Conservation (phyloP, 1,140 invertebrate species). For the Megathymus violae region DNA sequence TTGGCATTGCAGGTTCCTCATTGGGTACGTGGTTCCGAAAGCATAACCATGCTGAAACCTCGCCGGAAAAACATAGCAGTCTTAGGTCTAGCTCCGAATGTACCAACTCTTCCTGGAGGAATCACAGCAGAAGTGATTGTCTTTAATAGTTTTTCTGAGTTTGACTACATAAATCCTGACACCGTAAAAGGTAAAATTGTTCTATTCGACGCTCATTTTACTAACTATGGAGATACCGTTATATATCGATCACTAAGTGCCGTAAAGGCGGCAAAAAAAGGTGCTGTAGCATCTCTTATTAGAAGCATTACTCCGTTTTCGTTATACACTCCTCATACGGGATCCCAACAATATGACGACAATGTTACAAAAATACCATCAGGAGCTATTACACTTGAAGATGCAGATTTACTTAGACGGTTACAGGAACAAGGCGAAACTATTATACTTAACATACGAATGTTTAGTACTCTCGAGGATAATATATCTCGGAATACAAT, state of each 20-base stretch:
- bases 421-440: constrained; percentile 85
- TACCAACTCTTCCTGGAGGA: constrained; percentile 87
- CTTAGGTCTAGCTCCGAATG: constrained; percentile 87
- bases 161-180: constrained; percentile 78
- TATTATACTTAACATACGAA: constrained; percentile 77
- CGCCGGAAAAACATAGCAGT: constrained; percentile 84
- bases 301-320: constrained; percentile 91
- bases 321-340: constrained; percentile 88
- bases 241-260: constrained; percentile 77
- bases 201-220: constrained; percentile 88
- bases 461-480: constrained; percentile 73
- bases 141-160: constrained; percentile 87
- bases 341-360: constrained; percentile 85
- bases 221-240: constrained; percentile 86
- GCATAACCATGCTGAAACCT: constrained; percentile 85
- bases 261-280: constrained; percentile 86
- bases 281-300: constrained; percentile 90
- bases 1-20: constrained; percentile 78
- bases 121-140: constrained; percentile 89
- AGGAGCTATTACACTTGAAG: constrained; percentile 92
- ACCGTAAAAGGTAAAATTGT: constrained; percentile 88
- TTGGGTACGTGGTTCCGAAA: constrained; percentile 86
- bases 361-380: constrained; percentile 89
- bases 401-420: constrained; percentile 89
- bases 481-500: constrained; percentile 88